Evolutionary conservation across 2,113 vertebrate species (phyloP), one percentile per base, ranked within the genome.

Genomic region (Ailuropoda melanoleuca): DNA sequence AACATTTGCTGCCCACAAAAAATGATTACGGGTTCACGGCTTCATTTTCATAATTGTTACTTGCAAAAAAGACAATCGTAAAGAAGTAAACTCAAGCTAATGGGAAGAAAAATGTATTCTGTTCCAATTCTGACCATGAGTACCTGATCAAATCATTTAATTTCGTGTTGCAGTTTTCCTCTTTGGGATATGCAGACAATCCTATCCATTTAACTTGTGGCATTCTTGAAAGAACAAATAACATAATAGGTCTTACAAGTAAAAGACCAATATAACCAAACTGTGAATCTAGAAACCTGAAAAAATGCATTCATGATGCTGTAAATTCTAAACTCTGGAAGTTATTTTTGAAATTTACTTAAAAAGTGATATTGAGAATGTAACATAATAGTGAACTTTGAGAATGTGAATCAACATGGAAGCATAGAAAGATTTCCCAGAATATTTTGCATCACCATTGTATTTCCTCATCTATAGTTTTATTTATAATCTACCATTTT

Each of bases 41-140:
- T 94, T 68, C 77, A 80, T 48, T 93, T 95, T 95, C 23, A 58
- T 85, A 68, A 81, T 81, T 96, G n/a, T 60, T 91, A 74, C 53
- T 96, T 95, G 29, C 10, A 55, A 29, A 56, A 81, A 31, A 77
- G 37, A 95, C 23, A 11, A 58, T 93, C 24, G 37, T 74, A 39
- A 68, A 64, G 43, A 70, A 39, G 7, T 53, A 74, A 91, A 80
- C 43, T 12, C 21, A 43, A 7, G 34, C 6, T 62, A 81, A 75
- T 14, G 1, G 7, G 18, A 64, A 90, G 26, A 56, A 74, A 56
- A 88, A 37, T 55, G 50, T 4, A 11, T 91, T 39, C 1, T 9
- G 58, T 85, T 92, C 7, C 14, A 60, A 3, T 60, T 72, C 39
- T 78, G 12, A 53, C 11, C 0, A 1, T 7, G n/a, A 85, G 19